Evolutionary conservation across 2,888 invertebrate species (phyloP).

Genomic region (Blera fallax): DNA sequence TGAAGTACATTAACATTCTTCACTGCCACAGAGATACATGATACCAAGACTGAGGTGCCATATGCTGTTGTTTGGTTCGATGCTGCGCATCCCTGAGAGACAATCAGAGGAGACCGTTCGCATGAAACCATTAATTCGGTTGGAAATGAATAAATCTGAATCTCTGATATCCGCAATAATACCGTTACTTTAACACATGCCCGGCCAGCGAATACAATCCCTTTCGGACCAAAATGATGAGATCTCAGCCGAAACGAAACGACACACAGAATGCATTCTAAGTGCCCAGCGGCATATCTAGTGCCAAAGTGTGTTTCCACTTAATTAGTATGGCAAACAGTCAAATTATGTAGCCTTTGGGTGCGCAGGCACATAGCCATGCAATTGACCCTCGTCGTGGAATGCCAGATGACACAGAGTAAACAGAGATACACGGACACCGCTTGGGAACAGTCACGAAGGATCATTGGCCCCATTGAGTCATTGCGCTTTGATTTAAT

Average conservation of each 20-base stretch:
- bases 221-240: slow-evolving; percentile 30
- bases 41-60: slow-evolving; percentile 47
- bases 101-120: slow-evolving; percentile 53
- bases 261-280: slow-evolving; percentile 22
- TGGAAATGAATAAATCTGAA: slow-evolving; percentile 69
- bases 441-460: slow-evolving; percentile 20
- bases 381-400: slow-evolving; percentile 62
- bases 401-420: slow-evolving; percentile 60
- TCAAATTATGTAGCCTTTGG: slow-evolving; percentile 55
- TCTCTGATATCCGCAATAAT: slow-evolving; percentile 55
- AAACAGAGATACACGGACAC: slow-evolving; percentile 2
- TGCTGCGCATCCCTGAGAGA: slow-evolving; percentile 6
- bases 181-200: slow-evolving; percentile 60
- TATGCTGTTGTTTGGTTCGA: slow-evolving; percentile 23
- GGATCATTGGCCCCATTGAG: slow-evolving; percentile 45
- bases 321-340: slow-evolving; percentile 70
- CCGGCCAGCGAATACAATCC: neutral
- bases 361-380: slow-evolving; percentile 13
- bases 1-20: slow-evolving; percentile 52
- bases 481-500: slow-evolving; percentile 38
- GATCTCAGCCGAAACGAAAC: slow-evolving; percentile 29
- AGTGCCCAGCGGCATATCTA: slow-evolving; percentile 41
- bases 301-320: slow-evolving; percentile 60
- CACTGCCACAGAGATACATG: slow-evolving; percentile 46
- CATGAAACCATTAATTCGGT: slow-evolving; percentile 66